Evolutionary conservation across 2,888 invertebrate genomes (phyloP).

Genomic region (Pristionchus arcanus): DNA sequence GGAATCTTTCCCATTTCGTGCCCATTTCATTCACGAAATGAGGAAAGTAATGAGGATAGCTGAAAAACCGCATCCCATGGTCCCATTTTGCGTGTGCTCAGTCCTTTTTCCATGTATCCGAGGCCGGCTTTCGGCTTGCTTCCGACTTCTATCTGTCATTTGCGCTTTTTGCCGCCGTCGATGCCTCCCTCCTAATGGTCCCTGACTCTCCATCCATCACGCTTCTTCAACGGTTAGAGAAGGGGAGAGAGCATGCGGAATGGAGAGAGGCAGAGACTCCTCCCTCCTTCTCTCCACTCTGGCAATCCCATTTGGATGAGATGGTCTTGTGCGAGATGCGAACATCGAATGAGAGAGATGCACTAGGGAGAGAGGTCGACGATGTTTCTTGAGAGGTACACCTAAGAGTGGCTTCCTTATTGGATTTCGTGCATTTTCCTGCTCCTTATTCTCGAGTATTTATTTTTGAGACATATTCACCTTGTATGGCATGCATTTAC

Average conservation of each 20-base stretch:
- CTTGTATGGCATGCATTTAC: no score
- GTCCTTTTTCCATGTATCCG: not conserved
- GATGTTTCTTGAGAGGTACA: not conserved
- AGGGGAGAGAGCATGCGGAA: not conserved
- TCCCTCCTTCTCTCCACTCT: not conserved
- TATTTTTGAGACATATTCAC: no score
- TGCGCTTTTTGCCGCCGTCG: not conserved
- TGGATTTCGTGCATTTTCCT: not conserved
- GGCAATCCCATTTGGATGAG: slow-evolving; percentile 6
- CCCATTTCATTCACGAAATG: not conserved
- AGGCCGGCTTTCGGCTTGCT: not conserved
- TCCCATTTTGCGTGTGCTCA: not conserved
- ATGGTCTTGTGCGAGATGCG: not conserved
- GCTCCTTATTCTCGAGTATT: no score
- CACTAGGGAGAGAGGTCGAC: not conserved
- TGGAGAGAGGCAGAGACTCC: not conserved
- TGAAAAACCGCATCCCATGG: not conserved
- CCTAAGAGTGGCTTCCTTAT: not conserved
- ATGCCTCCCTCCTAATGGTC: not conserved
- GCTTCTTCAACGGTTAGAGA: not conserved
- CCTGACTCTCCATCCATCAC: not conserved
- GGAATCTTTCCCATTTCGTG: not conserved
- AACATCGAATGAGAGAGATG: not conserved
- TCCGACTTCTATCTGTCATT: slow-evolving; percentile 18
- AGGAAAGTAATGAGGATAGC: no score